These are phyloP conservation scores for Pelodytes ibericus DNA, from an alignment of 2,797 vertebrate species.

Conservation along the genomic window DNA sequence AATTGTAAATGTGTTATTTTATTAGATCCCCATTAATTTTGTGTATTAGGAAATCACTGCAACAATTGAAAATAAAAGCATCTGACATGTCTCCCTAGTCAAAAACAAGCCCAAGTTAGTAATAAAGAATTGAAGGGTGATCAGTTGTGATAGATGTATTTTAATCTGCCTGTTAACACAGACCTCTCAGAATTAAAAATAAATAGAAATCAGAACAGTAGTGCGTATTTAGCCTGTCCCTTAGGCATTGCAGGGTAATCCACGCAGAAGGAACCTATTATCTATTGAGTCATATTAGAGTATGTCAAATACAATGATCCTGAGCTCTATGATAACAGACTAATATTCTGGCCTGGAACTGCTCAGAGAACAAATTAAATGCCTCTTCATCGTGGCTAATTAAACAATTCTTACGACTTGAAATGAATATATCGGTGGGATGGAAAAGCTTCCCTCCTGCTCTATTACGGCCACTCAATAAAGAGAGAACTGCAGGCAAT, in stretches of 20 bases:
- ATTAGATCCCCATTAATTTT: too few relatives aligned
- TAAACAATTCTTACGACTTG: slow-evolving; percentile 24
- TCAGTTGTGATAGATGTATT: background rate
- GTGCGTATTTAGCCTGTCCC: slow-evolving; percentile 18
- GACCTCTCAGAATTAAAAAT: background rate
- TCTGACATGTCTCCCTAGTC: too few relatives aligned
- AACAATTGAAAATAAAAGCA: too few relatives aligned
- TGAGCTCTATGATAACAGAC: slow-evolving; percentile 25
- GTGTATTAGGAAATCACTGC: too few relatives aligned
- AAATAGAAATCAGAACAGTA: slow-evolving; percentile 20
- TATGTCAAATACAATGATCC: slow-evolving; percentile 37
- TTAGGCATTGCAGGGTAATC: slow-evolving; percentile 7
- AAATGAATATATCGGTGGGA: slow-evolving; percentile 20
- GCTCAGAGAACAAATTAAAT: slow-evolving; percentile 30
- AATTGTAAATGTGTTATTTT: too few relatives aligned
- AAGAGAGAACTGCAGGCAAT: too few relatives aligned
- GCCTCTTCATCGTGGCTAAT: slow-evolving; percentile 19
- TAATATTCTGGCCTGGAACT: slow-evolving; percentile 23
- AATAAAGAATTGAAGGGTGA: background rate
- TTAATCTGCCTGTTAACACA: background rate
- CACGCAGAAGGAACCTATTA: slow-evolving; percentile 52
- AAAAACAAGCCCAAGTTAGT: too few relatives aligned
- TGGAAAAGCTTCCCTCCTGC: background rate
- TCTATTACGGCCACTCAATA: too few relatives aligned
- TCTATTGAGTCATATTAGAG: slow-evolving; percentile 46